A percentile compares a stretch with the other conserved stretches of the same genome.
These are phyloP conservation scores for Helleia helle DNA, from an alignment of 2,888 invertebrate species.

Conservation along the genomic window DNA sequence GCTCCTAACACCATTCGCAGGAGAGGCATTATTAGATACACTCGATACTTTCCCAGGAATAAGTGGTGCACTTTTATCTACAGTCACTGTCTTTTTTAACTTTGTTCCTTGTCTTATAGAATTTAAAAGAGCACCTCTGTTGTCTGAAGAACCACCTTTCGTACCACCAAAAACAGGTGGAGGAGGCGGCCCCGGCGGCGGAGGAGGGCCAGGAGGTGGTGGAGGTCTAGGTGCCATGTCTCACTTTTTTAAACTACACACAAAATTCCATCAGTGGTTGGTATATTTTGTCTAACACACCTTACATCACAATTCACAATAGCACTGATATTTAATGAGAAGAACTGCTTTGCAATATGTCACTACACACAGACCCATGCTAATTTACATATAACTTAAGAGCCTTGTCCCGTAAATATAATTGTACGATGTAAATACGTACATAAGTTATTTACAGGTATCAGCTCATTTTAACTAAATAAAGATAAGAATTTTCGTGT, in stretches of 20 bases:
- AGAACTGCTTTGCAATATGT: conserved; percentile 43
- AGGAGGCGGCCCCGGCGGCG: conserved; percentile 75
- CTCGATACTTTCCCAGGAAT: conserved; percentile 76
- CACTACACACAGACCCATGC: conserved; percentile 45
- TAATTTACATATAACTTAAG: conserved; percentile 61
- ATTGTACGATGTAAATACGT: conserved; percentile 65
- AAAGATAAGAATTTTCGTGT: too few relatives aligned
- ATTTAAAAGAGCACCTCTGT: conserved; percentile 81
- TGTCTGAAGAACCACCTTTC: conserved; percentile 68
- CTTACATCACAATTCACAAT: conserved; percentile 29
- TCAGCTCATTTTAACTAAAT: conserved; percentile 41
- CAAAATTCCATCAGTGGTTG: conserved; percentile 24
- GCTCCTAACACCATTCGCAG: conserved; percentile 46
- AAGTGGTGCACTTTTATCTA: conserved; percentile 90
- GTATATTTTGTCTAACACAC: conserved; percentile 18
- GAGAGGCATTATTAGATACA: conserved; percentile 34
- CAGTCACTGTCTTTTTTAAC: conserved; percentile 90
- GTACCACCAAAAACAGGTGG: conserved; percentile 64
- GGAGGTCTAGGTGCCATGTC: conserved; percentile 76
- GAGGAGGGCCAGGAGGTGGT: conserved; percentile 79
- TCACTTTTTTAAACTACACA: conserved; percentile 30
- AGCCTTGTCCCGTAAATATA: conserved; percentile 63
- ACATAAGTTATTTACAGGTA: conserved; percentile 49
- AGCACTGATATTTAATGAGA: conserved; percentile 43
- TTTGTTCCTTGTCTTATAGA: conserved; percentile 88